Percentiles rank a stretch among this genome's conserved stretches.
Conservation (phyloP, 2,797 vertebrate species). For the Tragelaphus eurycerus region DNA sequence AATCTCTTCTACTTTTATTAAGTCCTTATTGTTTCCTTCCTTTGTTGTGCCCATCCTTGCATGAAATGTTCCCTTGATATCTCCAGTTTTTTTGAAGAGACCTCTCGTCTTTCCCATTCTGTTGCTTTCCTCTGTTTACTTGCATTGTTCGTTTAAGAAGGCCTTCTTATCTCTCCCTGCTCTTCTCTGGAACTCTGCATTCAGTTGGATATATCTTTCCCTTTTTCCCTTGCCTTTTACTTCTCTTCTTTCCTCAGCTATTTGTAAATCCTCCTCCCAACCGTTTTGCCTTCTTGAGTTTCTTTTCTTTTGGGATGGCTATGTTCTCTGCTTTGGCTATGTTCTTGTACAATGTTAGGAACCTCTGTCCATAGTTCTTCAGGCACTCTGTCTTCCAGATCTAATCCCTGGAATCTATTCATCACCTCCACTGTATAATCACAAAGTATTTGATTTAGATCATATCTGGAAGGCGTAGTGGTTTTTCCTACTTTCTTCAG, state of each 20-base stretch:
- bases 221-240: neutral
- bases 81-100: neutral
- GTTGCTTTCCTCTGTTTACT: neutral
- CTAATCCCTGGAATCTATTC: neutral
- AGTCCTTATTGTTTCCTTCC: neutral
- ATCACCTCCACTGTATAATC: neutral
- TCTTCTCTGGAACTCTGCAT: neutral
- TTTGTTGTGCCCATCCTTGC: neutral
- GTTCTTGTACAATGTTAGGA: neutral
- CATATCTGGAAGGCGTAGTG: neutral
- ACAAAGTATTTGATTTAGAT: neutral
- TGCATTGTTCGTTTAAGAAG: neutral
- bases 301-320: neutral
- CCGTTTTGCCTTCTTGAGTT: neutral
- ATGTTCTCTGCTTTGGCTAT: neutral
- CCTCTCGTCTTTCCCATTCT: neutral
- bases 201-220: neutral
- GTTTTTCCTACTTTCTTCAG: neutral
- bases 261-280: neutral
- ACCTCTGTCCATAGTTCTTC: neutral
- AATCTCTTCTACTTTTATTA: neutral
- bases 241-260: neutral
- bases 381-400: neutral
- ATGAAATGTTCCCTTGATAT: neutral
- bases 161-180: neutral